These are phyloP conservation scores for Phylloscopus whistleri DNA, from an alignment of 2,113 vertebrate genomes.

Conservation along the genomic window DNA sequence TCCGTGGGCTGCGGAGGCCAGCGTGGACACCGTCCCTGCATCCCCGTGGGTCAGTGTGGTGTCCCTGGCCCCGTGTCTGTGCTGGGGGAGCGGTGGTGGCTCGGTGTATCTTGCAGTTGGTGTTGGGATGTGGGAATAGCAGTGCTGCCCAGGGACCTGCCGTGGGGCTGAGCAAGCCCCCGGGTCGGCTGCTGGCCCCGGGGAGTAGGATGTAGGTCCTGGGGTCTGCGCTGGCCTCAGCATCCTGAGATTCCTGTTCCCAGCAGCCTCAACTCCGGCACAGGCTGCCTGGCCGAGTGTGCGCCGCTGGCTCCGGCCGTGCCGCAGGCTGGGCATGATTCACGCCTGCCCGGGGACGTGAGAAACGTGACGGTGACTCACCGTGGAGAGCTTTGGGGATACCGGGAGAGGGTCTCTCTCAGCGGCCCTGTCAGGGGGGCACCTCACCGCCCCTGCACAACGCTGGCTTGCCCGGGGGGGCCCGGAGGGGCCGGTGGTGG, in stretches of 20 bases:
- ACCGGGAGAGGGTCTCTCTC: not conserved
- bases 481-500: fast-evolving
- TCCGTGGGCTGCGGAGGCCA: fast-evolving
- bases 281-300: not conserved
- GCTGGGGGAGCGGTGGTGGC: not conserved
- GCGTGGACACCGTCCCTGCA: fast-evolving
- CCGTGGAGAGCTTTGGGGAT: not conserved
- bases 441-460: fast-evolving
- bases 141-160: fast-evolving
- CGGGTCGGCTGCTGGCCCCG: fast-evolving
- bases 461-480: not conserved
- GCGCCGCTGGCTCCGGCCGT: not conserved
- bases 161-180: not conserved
- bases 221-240: fast-evolving
- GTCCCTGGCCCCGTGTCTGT: not conserved
- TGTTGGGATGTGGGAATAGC: fast-evolving
- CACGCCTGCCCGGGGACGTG: conserved; percentile 54
- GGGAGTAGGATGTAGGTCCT: not conserved
- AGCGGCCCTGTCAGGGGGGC: not conserved
- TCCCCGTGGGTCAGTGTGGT: fast-evolving
- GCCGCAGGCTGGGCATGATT: conserved; percentile 45
- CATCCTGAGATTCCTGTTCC: not conserved
- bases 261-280: not conserved
- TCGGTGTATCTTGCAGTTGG: fast-evolving
- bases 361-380: conserved; percentile 66